phyloP scores from a whole-genome alignment of 2,888 invertebrate species.

The Cephonodes hylas region DNA sequence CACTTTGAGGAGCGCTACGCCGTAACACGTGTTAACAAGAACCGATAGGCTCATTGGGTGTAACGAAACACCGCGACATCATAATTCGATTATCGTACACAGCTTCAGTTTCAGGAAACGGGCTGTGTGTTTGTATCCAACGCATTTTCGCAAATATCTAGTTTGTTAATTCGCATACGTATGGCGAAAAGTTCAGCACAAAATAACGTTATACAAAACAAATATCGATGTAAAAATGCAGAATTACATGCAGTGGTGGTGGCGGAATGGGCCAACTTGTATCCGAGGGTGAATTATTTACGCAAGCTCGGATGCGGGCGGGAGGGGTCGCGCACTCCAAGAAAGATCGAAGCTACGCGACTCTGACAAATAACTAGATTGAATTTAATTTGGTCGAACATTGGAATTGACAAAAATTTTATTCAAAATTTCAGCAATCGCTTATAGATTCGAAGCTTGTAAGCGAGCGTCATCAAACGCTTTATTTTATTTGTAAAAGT shows the following conservation, averaged over 20 bases:
- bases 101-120: constrained; percentile 36
- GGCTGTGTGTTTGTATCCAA: constrained; percentile 16
- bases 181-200: constrained; percentile 58
- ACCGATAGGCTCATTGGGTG: constrained; percentile 44
- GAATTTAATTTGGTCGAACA: constrained; percentile 38
- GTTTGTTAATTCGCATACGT: constrained; percentile 42
- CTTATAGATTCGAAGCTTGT: background rate
- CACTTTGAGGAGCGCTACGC: constrained; percentile 54
- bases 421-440: background rate
- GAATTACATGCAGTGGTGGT: constrained; percentile 65
- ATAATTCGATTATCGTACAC: constrained; percentile 23
- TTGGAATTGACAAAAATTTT: constrained; percentile 24
- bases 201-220: constrained; percentile 66
- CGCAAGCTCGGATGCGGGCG: constrained; percentile 55
- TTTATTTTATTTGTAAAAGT: background rate
- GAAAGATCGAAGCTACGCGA: constrained; percentile 46
- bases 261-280: constrained; percentile 57
- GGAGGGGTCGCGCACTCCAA: constrained; percentile 32
- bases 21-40: constrained; percentile 60
- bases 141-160: background rate
- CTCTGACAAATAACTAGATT: constrained; percentile 47
- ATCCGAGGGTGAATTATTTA: constrained; percentile 64
- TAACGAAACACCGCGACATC: constrained; percentile 25
- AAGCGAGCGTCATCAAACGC: background rate
- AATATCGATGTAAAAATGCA: constrained; percentile 65